Conservation (phyloP, 1,140 invertebrate species). For the Varroa destructor region DNA sequence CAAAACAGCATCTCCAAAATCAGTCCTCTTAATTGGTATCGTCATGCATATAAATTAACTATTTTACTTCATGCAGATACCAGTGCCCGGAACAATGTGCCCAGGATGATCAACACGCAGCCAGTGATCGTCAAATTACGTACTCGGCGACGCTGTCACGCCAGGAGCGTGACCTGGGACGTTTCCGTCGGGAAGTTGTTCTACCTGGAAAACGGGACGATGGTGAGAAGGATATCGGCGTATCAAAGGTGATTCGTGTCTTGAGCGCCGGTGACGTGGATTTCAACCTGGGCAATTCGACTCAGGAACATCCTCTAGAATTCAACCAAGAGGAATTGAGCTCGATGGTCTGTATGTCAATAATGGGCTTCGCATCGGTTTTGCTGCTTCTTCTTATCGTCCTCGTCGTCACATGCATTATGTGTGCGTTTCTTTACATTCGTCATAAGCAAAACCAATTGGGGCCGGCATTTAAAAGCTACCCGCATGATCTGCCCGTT, state of each 20-base stretch:
- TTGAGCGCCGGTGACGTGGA: constrained; percentile 71
- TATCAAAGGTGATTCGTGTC: constrained; percentile 46
- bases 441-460: constrained; percentile 32
- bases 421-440: constrained; percentile 57
- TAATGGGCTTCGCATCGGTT: constrained; percentile 69
- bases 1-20: no score
- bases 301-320: constrained; percentile 38
- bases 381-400: constrained; percentile 63
- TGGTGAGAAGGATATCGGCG: constrained; percentile 35
- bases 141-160: constrained; percentile 29
- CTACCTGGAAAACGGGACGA: constrained; percentile 15
- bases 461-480: constrained; percentile 28
- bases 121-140: not conserved
- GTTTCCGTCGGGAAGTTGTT: not conserved
- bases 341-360: constrained; percentile 79
- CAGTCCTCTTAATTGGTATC: no score
- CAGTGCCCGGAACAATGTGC: constrained; percentile 38
- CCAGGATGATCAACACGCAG: constrained; percentile 14
- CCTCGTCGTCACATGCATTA: constrained; percentile 61
- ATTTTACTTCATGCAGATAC: not conserved
- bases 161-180: constrained; percentile 31
- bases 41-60: no score
- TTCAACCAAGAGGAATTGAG: constrained; percentile 32
- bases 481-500: constrained; percentile 32
- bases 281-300: constrained; percentile 54